phyloP scores from a whole-genome alignment of 1,140 invertebrate genomes.

The Caerostris extrusa region DNA sequence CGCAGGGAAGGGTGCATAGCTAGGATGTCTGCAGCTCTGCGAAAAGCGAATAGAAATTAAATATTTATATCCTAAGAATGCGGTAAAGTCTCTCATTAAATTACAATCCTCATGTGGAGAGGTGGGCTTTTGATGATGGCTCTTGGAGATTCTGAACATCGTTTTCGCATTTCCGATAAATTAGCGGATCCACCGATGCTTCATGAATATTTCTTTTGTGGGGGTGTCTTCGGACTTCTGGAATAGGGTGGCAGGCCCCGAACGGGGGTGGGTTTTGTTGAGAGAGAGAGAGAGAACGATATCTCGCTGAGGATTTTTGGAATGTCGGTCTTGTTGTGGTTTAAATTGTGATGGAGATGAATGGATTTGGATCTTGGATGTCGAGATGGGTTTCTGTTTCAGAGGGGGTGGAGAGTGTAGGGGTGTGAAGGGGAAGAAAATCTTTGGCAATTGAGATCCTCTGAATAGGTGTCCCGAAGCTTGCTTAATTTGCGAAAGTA shows the following conservation, averaged over 20 bases:
- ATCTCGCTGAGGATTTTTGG: no score
- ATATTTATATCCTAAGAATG: conserved; percentile 76
- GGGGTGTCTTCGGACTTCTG: neutral
- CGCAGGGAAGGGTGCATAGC: conserved; percentile 10
- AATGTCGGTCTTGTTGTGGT: no score
- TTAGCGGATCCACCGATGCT: neutral
- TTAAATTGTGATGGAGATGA: no score
- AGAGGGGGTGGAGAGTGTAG: no score
- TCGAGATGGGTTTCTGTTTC: no score
- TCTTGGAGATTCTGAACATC: neutral
- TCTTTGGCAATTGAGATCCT: no score
- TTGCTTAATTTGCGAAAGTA: no score
- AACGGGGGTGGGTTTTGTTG: neutral
- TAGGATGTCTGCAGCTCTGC: conserved; percentile 39
- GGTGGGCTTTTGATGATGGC: neutral
- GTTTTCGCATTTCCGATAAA: conserved; percentile 70
- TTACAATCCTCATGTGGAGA: conserved; percentile 57
- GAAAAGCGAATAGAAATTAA: conserved; percentile 62
- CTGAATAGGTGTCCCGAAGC: no score
- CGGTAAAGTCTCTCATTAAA: conserved; percentile 74
- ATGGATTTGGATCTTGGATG: no score
- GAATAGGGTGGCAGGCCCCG: neutral
- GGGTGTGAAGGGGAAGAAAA: no score
- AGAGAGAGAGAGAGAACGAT: no score
- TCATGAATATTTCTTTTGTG: conserved; percentile 69